These are phyloP conservation scores for Polyploca ridens DNA, from an alignment of 2,888 invertebrate genomes.

Conservation along the genomic window DNA sequence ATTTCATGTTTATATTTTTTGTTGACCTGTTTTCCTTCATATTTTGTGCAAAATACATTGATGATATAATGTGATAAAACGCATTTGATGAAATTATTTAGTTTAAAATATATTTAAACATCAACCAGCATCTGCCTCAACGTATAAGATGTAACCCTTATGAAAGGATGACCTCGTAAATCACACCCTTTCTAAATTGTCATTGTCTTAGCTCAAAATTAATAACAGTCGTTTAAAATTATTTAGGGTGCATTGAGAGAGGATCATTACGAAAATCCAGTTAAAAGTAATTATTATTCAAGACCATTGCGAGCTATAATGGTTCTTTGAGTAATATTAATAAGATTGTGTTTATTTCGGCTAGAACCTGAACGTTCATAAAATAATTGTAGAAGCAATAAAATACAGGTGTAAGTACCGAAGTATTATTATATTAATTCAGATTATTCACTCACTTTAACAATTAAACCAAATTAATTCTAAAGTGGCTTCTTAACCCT, in stretches of 20 bases:
- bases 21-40: too few species aligned
- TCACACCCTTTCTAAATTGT: neutral
- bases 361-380: neutral
- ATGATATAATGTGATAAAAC: too few species aligned
- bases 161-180: neutral
- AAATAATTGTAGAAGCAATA: neutral
- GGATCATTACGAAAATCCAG: neutral
- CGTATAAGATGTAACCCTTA: too few species aligned
- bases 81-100: too few species aligned
- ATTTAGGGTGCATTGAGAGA: neutral
- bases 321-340: neutral
- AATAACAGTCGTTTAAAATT: neutral
- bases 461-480: too few species aligned
- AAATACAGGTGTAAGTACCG: neutral
- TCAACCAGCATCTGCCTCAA: too few species aligned
- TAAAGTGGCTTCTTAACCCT: too few species aligned
- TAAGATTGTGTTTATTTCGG: neutral
- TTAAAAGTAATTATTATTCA: slow-evolving; percentile 7
- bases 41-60: too few species aligned
- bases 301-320: neutral
- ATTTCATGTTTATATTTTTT: too few species aligned
- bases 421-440: too few species aligned
- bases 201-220: slow-evolving; percentile 9
- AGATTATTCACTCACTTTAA: too few species aligned
- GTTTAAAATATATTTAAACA: too few species aligned